These are phyloP conservation scores for Cavia porcellus DNA, from an alignment of 2,113 vertebrate genomes.

Conservation along the genomic window DNA sequence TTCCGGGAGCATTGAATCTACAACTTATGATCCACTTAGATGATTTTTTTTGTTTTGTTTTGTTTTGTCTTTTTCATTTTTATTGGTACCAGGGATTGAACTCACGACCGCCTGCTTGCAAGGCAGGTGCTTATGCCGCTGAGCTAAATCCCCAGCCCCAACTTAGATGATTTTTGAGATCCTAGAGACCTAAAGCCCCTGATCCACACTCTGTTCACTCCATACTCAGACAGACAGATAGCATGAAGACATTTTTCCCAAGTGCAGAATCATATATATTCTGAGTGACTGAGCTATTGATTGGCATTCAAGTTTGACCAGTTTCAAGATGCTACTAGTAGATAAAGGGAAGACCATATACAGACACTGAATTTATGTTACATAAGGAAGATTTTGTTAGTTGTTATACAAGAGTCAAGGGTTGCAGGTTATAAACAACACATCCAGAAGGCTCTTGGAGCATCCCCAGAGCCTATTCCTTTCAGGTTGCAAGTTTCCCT, in stretches of 20 bases:
- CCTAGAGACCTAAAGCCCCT: neutral
- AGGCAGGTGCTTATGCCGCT: no score
- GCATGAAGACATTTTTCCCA: slow-evolving; percentile 64
- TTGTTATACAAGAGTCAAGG: slow-evolving; percentile 33
- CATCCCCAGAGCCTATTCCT: neutral
- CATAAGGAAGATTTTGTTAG: slow-evolving; percentile 60
- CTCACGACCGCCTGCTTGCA: no score
- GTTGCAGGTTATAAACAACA: slow-evolving; percentile 25
- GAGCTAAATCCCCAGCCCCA: no score
- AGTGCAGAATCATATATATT: slow-evolving; percentile 78
- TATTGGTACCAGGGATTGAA: no score
- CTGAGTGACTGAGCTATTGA: slow-evolving; percentile 73
- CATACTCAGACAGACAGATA: slow-evolving; percentile 55
- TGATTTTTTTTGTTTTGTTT: no score
- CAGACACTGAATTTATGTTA: slow-evolving; percentile 67
- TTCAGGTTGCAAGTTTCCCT: slow-evolving; percentile 8
- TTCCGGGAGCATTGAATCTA: neutral
- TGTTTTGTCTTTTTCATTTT: no score
- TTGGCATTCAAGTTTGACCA: slow-evolving; percentile 79
- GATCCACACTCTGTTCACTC: neutral
- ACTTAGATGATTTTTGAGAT: neutral
- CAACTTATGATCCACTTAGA: neutral
- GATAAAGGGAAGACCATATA: slow-evolving; percentile 57
- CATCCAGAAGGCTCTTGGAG: slow-evolving; percentile 54
- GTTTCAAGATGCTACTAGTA: slow-evolving; percentile 77